Evolutionary conservation across 2,113 vertebrate genomes (phyloP), one percentile per base, ranked within the genome.

Genomic region (Ahaetulla prasina): DNA sequence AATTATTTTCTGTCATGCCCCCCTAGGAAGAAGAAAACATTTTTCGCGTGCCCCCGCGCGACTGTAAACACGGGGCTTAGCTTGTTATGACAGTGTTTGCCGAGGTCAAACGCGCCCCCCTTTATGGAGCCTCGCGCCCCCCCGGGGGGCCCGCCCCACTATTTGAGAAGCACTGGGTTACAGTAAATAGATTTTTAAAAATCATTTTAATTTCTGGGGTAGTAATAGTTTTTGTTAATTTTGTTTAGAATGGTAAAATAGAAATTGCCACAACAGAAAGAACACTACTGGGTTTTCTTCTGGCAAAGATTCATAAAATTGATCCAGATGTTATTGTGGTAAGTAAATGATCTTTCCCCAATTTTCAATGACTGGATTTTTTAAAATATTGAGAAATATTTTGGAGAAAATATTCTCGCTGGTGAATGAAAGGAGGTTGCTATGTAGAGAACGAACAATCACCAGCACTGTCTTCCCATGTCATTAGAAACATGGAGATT

Each of bases 311-410:
- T 97, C 99, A 99, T 97, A 99, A 99, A 97, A 98, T 99, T 87
- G 99, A 99, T 96, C 99, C 99, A 85, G 99, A 99, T 89, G 97
- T 99, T 94, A 97, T 99, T 97, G 99, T 99, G 98, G 99, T 99
- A 95, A 99, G 99, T 98, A 96, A 92, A 27, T 54, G 89, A 91
- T 27, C 45, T 25, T 88, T 92, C 49, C 16, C 8, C 63, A 91
- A 90, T 93, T 3, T 57, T 45, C 16, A n/a, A 47, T 90, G 50
- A 89, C 89, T 94, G 91, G 94, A 90, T 85, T 93, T 84, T 12
- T 88, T 14, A 87, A 54, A 45, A 68, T 68, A 68, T 68, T 16
- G 63, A 68, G 30, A 68, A 68, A 68, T 68, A 18, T 68, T 68
- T 80, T 43, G 18, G 35, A 43, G 74, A 80, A 80, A 39, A 80